phyloP scores from a whole-genome alignment of 1,140 invertebrate species.

The Bombus impatiens region DNA sequence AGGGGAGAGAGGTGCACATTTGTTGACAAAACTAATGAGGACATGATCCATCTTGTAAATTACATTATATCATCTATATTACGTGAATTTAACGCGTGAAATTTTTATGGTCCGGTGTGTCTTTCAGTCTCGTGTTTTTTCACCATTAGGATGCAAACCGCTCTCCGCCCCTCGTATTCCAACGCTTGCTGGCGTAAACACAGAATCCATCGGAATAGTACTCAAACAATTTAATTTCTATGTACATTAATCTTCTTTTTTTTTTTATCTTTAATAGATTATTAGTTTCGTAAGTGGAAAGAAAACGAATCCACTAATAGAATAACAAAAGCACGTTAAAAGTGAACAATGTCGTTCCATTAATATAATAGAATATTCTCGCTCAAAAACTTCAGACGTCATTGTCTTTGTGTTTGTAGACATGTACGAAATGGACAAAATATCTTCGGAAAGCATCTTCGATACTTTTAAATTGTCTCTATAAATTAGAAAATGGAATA shows the following conservation, averaged over 20 bases:
- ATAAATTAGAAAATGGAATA: constrained; percentile 57
- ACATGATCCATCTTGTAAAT: constrained; percentile 6
- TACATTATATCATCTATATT: background rate
- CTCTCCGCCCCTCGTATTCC: constrained; percentile 59
- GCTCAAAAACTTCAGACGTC: constrained; percentile 36
- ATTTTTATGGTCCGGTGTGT: constrained; percentile 59
- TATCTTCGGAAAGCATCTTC: constrained; percentile 27
- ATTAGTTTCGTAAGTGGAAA: constrained; percentile 52
- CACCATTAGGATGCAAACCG: constrained; percentile 59
- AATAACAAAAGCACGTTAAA: constrained; percentile 46
- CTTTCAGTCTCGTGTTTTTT: constrained; percentile 68
- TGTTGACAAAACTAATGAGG: constrained; percentile 36
- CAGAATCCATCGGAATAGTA: constrained; percentile 63
- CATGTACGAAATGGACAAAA: constrained; percentile 39
- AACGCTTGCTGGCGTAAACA: constrained; percentile 59
- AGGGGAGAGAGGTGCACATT: constrained; percentile 67
- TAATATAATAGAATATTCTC: constrained; percentile 36
- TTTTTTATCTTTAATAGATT: constrained; percentile 38
- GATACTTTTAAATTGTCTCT: constrained; percentile 36
- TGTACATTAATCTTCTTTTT: constrained; percentile 65
- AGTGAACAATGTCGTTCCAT: constrained; percentile 32
- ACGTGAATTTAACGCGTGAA: constrained; percentile 37
- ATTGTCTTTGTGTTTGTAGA: constrained; percentile 17
- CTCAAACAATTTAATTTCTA: constrained; percentile 70
- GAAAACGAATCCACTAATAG: constrained; percentile 61